A percentile compares a stretch with the other conserved stretches of the same genome.
phyloP scores from a whole-genome alignment of 2,797 vertebrate species.

The Tragelaphus oryx region DNA sequence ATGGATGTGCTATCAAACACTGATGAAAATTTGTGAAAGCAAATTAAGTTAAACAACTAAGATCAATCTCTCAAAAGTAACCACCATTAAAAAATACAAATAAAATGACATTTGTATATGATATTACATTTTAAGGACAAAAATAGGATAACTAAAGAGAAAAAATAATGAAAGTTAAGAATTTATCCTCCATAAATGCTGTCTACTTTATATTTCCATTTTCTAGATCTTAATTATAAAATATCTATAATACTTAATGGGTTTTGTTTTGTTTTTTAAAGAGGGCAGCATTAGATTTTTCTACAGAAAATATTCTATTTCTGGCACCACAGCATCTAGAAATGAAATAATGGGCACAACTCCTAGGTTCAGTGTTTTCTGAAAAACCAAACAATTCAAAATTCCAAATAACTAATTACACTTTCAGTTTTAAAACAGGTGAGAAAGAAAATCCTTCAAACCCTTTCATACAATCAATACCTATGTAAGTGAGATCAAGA shows the following conservation, averaged over 20 bases:
- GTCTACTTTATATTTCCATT: background rate
- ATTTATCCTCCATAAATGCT: background rate
- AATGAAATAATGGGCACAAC: background rate
- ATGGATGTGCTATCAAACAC: conserved; percentile 3
- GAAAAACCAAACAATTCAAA: background rate
- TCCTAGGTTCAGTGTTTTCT: background rate
- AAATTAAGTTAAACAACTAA: conserved; percentile 33
- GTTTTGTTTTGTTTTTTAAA: background rate
- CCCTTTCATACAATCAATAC: background rate
- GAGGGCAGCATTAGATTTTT: background rate
- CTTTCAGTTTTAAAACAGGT: background rate
- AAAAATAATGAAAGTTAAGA: background rate
- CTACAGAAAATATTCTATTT: background rate
- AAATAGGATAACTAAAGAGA: background rate
- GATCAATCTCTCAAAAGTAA: background rate
- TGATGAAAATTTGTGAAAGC: background rate
- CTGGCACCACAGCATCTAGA: background rate
- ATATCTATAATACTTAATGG: background rate
- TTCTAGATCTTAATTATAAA: background rate
- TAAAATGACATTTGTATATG: background rate
- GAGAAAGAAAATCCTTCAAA: background rate
- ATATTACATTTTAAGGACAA: background rate
- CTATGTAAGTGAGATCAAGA: background rate
- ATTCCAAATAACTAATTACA: background rate
- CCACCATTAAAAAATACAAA: conserved; percentile 7